Base-by-base conservation (phyloP, 2,113 vertebrate genomes). In the Calypte anna region DNA sequence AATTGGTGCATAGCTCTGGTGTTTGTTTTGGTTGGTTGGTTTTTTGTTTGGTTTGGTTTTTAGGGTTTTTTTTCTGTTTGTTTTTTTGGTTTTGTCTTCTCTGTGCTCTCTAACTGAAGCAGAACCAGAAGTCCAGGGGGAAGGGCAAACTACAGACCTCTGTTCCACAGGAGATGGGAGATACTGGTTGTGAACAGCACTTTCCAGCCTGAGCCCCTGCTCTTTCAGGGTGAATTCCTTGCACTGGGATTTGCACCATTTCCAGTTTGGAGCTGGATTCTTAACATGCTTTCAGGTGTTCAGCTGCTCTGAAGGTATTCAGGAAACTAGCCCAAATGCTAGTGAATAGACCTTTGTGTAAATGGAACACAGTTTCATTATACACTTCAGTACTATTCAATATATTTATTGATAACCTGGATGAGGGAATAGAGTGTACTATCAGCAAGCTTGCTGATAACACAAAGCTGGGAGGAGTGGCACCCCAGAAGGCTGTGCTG, bases 111-210 rank as follows among this genome's bases (percentile, higher is more conserved):
- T 57, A 40, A 48, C 23, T 20, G 10, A 69, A 68, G 17, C 25
- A 61, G 58, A 6, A 67, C 20, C 30, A 54, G 30, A 89, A 70
- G 17, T 18, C 28, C 23, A 75, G 59, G 55, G 67, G 68, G 38
- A 51, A 48, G 7, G 24, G 7, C 18, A 27, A 69, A 50, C 28
- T 36, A 69, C 82, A 90, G 31, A 5, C 6, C 25, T 69, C 21
- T 33, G 23, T 43, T 57, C 58, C 6, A 33, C 12, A 68, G 31
- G 40, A 61, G 6, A 40, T 33, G 21, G 31, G 28, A 76, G 15
- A 3, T 21, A 58, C 0, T 1, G 0, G 12, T 22, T 50, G 70
- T 63, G 76, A 88, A 53, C 13, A 23, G 10, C 23, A 2, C 31
- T 79, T 73, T 57, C 62, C 33, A 48, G 1, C 5, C 7, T 28